These are phyloP conservation scores for Drosophila littoralis DNA, from an alignment of 1,140 invertebrate species.

Conservation along the genomic window DNA sequence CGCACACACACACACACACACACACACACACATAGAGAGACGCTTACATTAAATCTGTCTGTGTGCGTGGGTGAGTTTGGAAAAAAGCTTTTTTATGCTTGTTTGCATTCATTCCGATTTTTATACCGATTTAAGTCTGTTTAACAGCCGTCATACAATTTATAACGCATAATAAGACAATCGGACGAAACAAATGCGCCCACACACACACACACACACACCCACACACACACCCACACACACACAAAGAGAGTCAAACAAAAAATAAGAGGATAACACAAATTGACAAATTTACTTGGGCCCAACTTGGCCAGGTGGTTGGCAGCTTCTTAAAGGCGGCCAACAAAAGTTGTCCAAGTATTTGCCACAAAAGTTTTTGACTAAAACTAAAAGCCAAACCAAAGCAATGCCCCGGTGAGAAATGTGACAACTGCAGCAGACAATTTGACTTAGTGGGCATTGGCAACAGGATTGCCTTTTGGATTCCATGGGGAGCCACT, in stretches of 20 bases:
- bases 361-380: constrained; percentile 68
- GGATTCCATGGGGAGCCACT: constrained; percentile 22
- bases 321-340: constrained; percentile 32
- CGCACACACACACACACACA: constrained; percentile 19
- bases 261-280: constrained; percentile 62
- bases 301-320: constrained; percentile 45
- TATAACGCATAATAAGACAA: constrained; percentile 73
- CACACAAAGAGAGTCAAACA: constrained; percentile 10
- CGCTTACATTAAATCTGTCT: constrained; percentile 8
- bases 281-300: constrained; percentile 57
- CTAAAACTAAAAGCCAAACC: constrained; percentile 69
- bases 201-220: constrained; percentile 26
- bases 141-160: constrained; percentile 73
- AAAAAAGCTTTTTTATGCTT: constrained; percentile 79
- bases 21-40: constrained; percentile 15
- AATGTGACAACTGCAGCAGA: constrained; percentile 53
- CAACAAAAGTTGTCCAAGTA: constrained; percentile 48
- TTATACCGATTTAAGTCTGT: constrained; percentile 70
- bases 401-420: constrained; percentile 41
- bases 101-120: constrained; percentile 73
- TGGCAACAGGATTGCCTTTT: constrained; percentile 26
- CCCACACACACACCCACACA: not conserved
- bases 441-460: constrained; percentile 47
- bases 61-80: constrained; percentile 50
- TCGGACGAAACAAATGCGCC: constrained; percentile 39